Conservation (phyloP, 2,113 vertebrate species). For the Podarcis cretensis region DNA sequence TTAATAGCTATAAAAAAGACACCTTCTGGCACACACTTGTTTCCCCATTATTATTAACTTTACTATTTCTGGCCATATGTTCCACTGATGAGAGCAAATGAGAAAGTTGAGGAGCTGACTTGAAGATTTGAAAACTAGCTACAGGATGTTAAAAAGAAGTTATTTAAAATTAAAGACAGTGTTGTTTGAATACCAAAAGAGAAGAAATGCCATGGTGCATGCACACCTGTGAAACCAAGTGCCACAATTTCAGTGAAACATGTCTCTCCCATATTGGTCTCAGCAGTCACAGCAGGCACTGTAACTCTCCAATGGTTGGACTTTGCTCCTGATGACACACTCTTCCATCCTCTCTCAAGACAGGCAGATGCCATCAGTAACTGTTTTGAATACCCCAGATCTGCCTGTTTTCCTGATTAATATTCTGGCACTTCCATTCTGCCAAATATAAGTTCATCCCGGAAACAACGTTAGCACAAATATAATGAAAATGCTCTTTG, state of each 20-base stretch:
- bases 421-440: slow-evolving; percentile 10
- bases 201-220: no score
- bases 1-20: slow-evolving; percentile 11
- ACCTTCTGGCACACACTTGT: slow-evolving; percentile 6
- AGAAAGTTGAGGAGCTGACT: background rate
- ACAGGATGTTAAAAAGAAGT: background rate
- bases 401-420: slow-evolving; percentile 25
- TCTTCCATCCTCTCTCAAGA: background rate
- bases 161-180: slow-evolving; percentile 19
- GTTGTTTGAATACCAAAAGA: background rate
- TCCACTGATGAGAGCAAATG: slow-evolving; percentile 6
- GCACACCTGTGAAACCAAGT: no score
- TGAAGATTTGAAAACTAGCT: background rate
- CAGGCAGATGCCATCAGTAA: no score
- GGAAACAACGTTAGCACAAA: background rate
- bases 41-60: slow-evolving; percentile 21
- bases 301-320: no score
- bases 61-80: slow-evolving; percentile 20
- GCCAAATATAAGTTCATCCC: background rate
- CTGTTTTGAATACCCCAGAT: background rate
- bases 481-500: background rate
- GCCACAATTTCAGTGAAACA: no score
- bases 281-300: no score
- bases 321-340: no score
- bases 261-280: no score